Conservation (phyloP, 1,140 invertebrate species). For the Drosophila bocqueti region DNA sequence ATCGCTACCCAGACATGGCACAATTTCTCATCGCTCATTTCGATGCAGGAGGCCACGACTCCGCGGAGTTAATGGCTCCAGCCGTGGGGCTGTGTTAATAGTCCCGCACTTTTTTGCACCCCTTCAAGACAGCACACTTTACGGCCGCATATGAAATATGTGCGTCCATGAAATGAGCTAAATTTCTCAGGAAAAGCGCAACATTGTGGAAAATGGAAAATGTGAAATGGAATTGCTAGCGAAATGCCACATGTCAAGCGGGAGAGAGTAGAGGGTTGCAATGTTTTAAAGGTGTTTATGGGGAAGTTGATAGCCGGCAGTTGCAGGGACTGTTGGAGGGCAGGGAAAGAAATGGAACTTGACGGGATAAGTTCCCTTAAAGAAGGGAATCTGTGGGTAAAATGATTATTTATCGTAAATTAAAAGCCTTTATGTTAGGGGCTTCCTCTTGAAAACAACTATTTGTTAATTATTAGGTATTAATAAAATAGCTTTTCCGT, state of each 20-base stretch:
- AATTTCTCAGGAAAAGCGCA: conserved; percentile 81
- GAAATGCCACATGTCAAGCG: conserved; percentile 18
- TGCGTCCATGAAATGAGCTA: conserved; percentile 75
- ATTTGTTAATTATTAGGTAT: not conserved
- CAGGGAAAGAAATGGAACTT: not conserved
- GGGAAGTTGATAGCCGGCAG: conserved; percentile 10
- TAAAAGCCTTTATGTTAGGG: not conserved
- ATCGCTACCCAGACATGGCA: conserved; percentile 67
- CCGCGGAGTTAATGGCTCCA: conserved; percentile 37
- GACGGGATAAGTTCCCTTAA: not conserved
- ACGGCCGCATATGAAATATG: conserved; percentile 79
- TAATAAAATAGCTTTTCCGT: not conserved
- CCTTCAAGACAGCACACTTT: conserved; percentile 47
- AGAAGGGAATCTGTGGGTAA: too few species aligned
- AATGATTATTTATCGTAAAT: not conserved
- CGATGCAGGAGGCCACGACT: conserved; percentile 65
- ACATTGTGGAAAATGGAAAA: conserved; percentile 82
- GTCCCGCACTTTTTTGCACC: conserved; percentile 8
- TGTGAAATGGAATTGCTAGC: conserved; percentile 28
- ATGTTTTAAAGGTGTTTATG: conserved; percentile 32
- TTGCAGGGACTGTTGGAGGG: not conserved
- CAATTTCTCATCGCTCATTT: conserved; percentile 76
- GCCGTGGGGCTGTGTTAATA: conserved; percentile 62
- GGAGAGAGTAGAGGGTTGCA: conserved; percentile 14
- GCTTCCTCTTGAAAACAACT: not conserved